Conservation (phyloP, 2,888 invertebrate genomes). For the Smittia sp. region DNA sequence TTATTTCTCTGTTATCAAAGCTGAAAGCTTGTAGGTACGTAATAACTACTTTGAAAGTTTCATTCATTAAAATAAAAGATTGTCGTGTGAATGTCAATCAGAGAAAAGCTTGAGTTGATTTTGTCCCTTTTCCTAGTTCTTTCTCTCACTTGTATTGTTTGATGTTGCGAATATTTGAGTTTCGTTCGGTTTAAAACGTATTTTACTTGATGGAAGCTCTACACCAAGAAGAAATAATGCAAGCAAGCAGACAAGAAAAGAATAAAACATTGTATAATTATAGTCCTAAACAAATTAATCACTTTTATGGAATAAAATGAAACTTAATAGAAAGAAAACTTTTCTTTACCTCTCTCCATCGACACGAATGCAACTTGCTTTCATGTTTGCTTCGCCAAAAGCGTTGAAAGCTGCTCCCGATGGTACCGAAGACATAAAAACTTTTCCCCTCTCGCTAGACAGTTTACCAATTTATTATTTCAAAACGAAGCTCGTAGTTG, state of each 20-base stretch:
- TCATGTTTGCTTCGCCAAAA: background rate
- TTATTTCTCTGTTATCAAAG: slow-evolving; percentile 5
- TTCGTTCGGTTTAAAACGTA: slow-evolving; percentile 1
- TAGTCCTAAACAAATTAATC: slow-evolving; percentile 29
- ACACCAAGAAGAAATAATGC: background rate
- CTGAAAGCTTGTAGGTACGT: background rate
- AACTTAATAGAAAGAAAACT: slow-evolving; percentile 25
- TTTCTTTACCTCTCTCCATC: background rate
- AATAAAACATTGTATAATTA: slow-evolving; percentile 28
- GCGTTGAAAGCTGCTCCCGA: background rate
- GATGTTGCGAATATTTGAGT: background rate
- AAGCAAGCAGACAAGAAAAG: background rate
- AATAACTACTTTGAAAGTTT: slow-evolving; percentile 6
- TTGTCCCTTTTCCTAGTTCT: background rate
- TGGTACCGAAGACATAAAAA: slow-evolving; percentile 7
- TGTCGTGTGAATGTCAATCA: background rate
- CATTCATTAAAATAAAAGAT: background rate
- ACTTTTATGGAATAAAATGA: slow-evolving; percentile 40
- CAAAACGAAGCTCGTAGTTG: too few species aligned
- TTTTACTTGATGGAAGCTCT: background rate
- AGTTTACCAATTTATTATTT: too few species aligned
- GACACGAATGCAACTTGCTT: background rate
- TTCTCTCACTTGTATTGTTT: background rate
- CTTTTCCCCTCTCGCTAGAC: background rate
- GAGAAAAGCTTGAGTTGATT: slow-evolving; percentile 27